These are phyloP conservation scores for Cerastis rubricosa DNA, from an alignment of 2,888 invertebrate genomes.

Conservation along the genomic window DNA sequence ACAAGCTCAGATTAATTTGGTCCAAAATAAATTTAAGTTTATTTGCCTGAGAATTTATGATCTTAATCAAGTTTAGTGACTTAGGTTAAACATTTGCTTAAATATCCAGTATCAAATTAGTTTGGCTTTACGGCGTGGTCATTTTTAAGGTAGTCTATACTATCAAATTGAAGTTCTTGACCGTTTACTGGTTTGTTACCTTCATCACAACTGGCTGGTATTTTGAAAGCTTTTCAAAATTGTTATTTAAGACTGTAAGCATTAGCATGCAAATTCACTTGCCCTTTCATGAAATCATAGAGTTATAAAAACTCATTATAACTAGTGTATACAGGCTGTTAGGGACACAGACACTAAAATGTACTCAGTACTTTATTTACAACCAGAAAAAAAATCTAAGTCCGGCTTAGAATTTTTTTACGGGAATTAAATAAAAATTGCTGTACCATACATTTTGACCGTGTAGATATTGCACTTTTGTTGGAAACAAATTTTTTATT, in stretches of 20 bases:
- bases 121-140: background rate
- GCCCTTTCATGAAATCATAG: background rate
- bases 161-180: background rate
- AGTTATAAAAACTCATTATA: background rate
- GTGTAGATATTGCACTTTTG: no score
- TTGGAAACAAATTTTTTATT: no score
- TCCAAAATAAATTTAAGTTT: constrained; percentile 38
- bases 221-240: background rate
- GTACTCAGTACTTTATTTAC: no score
- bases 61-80: constrained; percentile 44
- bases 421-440: no score
- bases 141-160: background rate
- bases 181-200: background rate
- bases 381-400: no score
- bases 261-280: background rate
- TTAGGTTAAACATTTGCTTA: constrained; percentile 28
- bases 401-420: no score
- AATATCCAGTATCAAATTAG: constrained; percentile 7
- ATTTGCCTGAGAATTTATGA: constrained; percentile 44
- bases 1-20: constrained; percentile 44
- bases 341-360: no score
- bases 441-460: no score
- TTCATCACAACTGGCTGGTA: background rate
- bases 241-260: background rate
- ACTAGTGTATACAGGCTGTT: background rate